These are phyloP conservation scores for Spialia ferax DNA, from an alignment of 2,888 invertebrate species.

Conservation along the genomic window DNA sequence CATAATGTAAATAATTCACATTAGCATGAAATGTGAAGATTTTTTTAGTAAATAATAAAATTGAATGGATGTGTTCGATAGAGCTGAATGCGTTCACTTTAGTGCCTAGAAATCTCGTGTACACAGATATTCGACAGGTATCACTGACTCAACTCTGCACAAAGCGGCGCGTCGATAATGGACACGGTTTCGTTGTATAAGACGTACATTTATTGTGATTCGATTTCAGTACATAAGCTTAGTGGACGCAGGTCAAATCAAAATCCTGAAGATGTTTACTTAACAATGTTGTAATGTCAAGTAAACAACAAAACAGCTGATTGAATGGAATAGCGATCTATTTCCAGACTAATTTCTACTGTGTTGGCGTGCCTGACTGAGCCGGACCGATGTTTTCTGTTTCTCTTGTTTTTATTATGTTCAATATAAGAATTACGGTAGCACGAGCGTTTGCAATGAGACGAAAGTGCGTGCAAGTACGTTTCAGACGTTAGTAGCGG, in stretches of 20 bases:
- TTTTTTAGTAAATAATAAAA: neutral
- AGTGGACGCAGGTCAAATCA: neutral
- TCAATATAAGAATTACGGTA: conserved; percentile 17
- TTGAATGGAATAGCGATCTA: neutral
- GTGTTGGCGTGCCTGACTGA: neutral
- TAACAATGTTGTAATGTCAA: neutral
- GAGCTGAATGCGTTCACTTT: too few species aligned
- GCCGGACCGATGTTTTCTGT: conserved; percentile 2
- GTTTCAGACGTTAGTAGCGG: conserved; percentile 77
- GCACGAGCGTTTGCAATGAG: conserved; percentile 61
- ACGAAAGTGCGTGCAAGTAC: conserved; percentile 74
- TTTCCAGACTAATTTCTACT: neutral
- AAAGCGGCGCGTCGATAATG: neutral
- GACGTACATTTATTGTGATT: neutral
- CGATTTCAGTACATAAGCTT: neutral
- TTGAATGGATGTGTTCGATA: too few species aligned
- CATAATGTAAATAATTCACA: neutral
- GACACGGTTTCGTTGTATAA: neutral
- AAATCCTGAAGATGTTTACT: neutral
- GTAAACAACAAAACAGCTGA: neutral
- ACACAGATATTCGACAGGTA: too few species aligned
- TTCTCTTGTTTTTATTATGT: neutral
- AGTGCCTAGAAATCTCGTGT: neutral
- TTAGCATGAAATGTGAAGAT: neutral
- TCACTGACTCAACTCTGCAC: too few species aligned